Evolutionary conservation across 2,888 invertebrate species (phyloP).

Genomic region (Entomobrya multifasciata): DNA sequence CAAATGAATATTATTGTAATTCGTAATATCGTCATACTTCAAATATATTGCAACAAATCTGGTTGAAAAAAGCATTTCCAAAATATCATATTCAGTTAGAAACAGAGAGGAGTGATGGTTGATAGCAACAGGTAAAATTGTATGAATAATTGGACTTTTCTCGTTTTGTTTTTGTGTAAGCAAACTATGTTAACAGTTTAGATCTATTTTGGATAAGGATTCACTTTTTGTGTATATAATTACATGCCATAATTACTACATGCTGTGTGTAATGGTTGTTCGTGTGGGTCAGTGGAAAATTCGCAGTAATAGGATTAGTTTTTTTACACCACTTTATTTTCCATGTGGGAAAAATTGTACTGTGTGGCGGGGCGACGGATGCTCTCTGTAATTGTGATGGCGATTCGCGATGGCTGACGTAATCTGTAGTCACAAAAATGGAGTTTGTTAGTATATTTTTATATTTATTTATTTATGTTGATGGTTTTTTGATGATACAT

Average conservation of each 20-base stretch:
- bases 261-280: not conserved
- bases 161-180: too few relatives aligned
- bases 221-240: not conserved
- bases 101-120: not conserved
- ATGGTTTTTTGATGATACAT: too few relatives aligned
- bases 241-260: constrained; percentile 18
- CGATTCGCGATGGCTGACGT: not conserved
- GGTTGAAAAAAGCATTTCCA: not conserved
- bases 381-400: not conserved
- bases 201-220: not conserved
- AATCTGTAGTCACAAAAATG: not conserved
- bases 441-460: too few relatives aligned
- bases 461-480: too few relatives aligned
- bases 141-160: not conserved
- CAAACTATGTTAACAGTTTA: constrained; percentile 2
- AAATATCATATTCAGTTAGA: not conserved
- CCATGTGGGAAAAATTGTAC: too few relatives aligned
- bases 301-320: not conserved
- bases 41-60: not conserved
- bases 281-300: not conserved
- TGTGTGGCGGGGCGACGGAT: too few relatives aligned
- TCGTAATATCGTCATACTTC: not conserved
- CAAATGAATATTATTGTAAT: not conserved
- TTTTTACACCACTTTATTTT: not conserved
- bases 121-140: not conserved